phyloP scores from a whole-genome alignment of 2,888 invertebrate species.

The Busseola fusca region DNA sequence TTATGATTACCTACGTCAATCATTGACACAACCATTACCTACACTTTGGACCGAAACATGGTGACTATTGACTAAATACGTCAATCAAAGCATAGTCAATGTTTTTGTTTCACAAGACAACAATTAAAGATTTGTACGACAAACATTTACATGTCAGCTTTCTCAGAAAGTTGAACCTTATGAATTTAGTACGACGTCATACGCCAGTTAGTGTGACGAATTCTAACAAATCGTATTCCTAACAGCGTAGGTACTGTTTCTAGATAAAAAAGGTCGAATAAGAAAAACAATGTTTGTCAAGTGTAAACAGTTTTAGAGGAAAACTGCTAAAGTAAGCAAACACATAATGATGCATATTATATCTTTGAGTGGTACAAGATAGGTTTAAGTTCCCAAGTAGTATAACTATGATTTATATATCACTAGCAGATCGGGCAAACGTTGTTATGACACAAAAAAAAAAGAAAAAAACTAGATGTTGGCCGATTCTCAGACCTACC shows the following conservation, averaged over 20 bases:
- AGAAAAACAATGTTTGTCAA: not conserved
- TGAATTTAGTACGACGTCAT: constrained; percentile 5
- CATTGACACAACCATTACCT: constrained; percentile 9
- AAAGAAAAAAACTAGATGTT: no score
- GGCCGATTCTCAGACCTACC: no score
- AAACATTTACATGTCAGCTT: constrained; percentile 10
- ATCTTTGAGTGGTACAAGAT: not conserved
- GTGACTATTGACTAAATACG: constrained; percentile 16
- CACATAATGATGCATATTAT: not conserved
- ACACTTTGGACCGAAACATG: constrained; percentile 14
- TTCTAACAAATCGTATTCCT: constrained; percentile 27
- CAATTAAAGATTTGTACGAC: constrained; percentile 16
- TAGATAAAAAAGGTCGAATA: constrained; percentile 5
- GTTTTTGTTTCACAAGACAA: constrained; percentile 21
- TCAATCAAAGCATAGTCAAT: constrained; percentile 9
- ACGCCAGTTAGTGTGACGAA: not conserved
- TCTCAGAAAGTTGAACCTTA: constrained; percentile 27
- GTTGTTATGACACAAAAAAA: no score
- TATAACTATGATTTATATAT: not conserved
- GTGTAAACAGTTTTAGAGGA: constrained; percentile 2
- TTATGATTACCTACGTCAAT: constrained; percentile 33
- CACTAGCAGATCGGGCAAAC: no score
- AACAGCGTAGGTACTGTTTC: constrained; percentile 14
- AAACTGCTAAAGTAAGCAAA: not conserved
- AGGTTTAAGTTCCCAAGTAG: not conserved